A percentile compares a stretch with the other conserved stretches of the same genome.
phyloP scores from a whole-genome alignment of 2,888 invertebrate genomes.

The Tryphoninae sp. region DNA sequence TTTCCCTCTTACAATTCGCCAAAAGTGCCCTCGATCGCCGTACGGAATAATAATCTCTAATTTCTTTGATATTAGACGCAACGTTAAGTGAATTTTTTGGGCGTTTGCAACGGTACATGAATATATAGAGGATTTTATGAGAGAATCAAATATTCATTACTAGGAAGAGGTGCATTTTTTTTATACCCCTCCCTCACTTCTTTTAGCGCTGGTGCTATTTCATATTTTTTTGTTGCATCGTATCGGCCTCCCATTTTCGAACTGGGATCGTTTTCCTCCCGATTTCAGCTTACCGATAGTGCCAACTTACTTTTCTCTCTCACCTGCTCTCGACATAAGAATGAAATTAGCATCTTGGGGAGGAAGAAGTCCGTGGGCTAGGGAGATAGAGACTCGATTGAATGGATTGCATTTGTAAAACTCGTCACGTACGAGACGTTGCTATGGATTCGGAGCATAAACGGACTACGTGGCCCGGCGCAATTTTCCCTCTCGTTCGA shows the following conservation, averaged over 20 bases:
- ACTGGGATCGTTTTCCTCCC: constrained; percentile 26
- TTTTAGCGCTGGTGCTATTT: background rate
- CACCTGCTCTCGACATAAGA: constrained; percentile 25
- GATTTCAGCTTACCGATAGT: constrained; percentile 41
- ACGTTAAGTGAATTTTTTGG: constrained; percentile 26
- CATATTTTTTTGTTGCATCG: constrained; percentile 1
- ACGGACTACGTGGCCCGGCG: constrained; percentile 73
- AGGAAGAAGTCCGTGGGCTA: constrained; percentile 26
- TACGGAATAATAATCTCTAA: constrained; percentile 53
- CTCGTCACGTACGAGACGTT: constrained; percentile 71
- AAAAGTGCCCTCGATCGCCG: constrained; percentile 51
- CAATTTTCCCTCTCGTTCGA: constrained; percentile 69
- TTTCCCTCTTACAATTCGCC: constrained; percentile 56
- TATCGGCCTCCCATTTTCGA: background rate
- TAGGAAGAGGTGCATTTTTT: constrained; percentile 12
- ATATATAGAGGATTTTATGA: constrained; percentile 12
- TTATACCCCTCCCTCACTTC: background rate
- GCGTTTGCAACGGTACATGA: background rate
- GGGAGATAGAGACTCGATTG: constrained; percentile 57
- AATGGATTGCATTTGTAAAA: constrained; percentile 68
- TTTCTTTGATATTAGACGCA: constrained; percentile 39
- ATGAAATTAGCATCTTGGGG: constrained; percentile 62
- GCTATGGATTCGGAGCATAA: constrained; percentile 72
- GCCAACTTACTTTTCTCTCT: constrained; percentile 15
- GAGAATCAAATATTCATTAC: constrained; percentile 48